phyloP scores from a whole-genome alignment of 1,140 invertebrate species.

The Octopus sinensis region DNA sequence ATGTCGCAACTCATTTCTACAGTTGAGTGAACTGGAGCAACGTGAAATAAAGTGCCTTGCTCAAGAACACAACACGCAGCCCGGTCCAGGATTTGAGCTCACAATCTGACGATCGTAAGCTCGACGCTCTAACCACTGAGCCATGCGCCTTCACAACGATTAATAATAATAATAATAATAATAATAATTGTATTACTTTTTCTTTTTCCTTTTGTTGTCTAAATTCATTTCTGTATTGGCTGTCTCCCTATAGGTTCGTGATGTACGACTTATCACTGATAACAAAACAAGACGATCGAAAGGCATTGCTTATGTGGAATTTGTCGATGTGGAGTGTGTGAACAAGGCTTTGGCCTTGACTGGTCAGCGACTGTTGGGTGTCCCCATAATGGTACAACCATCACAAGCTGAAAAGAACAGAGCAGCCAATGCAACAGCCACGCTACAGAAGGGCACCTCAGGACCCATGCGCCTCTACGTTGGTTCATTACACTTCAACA shows the following conservation, averaged over 20 bases:
- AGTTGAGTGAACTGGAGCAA: too few relatives aligned
- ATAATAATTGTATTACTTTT: too few relatives aligned
- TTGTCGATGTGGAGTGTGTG: conserved; percentile 95
- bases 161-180: too few relatives aligned
- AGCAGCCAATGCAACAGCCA: conserved; percentile 64
- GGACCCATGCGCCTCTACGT: conserved; percentile 97
- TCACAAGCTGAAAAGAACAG: conserved; percentile 98
- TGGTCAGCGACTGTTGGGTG: conserved; percentile 92
- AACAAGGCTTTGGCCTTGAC: conserved; percentile 92
- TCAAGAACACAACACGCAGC: too few relatives aligned
- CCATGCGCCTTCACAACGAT: too few relatives aligned
- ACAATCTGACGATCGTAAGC: too few relatives aligned
- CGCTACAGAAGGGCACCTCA: conserved; percentile 53
- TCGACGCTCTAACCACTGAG: too few relatives aligned
- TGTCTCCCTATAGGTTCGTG: conserved; percentile 65
- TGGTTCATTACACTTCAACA: conserved; percentile 97
- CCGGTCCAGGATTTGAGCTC: too few relatives aligned
- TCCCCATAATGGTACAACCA: conserved; percentile 97
- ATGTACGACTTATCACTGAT: conserved; percentile 97
- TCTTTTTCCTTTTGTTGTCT: too few relatives aligned
- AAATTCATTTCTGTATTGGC: too few relatives aligned
- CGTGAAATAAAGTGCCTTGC: too few relatives aligned
- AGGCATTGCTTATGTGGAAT: conserved; percentile 99
- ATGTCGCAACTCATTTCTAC: too few relatives aligned
- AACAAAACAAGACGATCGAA: conserved; percentile 98